Evolutionary conservation across 2,113 vertebrate species (phyloP), one percentile per base, ranked within the genome.

Genomic region (Propithecus coquereli): DNA sequence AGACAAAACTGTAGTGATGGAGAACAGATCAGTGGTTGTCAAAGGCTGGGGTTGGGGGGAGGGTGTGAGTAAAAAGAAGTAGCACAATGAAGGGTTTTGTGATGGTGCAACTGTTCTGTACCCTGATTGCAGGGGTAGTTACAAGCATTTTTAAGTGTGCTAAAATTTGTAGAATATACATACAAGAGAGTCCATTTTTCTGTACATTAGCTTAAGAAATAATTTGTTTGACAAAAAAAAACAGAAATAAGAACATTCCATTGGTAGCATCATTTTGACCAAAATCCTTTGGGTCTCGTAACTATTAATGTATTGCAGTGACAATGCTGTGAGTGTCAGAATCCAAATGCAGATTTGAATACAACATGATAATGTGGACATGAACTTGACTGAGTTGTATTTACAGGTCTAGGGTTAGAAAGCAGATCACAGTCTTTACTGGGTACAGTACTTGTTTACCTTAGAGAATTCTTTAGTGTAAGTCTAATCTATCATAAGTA

Each of bases 401-500:
- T 88, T 88, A 80, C 52, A 82, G 30, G 68, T 34, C 66, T 68
- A 59, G 14, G 27, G 30, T 82, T 82, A 90, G 37, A 8, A 96
- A 90, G 47, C 4, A 63, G n/a, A 32, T 92, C 70, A 93, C 34
- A 59, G 20, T 73, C 14, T 57, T 96, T 74, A 88, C 47, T 50
- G 54, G 16, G 10, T 79, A 88, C 71, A 20, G 73, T 76, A 52
- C 47, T 92, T 85, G 12, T 86, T 79, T 77, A 91, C 66, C 57
- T 83, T 77, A 68, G 79, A 87, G 52, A 85, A 87, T 82, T 86
- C 85, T 70, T 80, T 45, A 95, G 68, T 63, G 81, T 50, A 74
- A 82, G 43, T 34, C 50, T 91, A 89, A 95, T 87, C 86, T 88
- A 73, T 91, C 73, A 9, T 86, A 74, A 93, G 77, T 87, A 57